phyloP scores from a whole-genome alignment of 2,113 vertebrate species.

The Thomomys bottae region DNA sequence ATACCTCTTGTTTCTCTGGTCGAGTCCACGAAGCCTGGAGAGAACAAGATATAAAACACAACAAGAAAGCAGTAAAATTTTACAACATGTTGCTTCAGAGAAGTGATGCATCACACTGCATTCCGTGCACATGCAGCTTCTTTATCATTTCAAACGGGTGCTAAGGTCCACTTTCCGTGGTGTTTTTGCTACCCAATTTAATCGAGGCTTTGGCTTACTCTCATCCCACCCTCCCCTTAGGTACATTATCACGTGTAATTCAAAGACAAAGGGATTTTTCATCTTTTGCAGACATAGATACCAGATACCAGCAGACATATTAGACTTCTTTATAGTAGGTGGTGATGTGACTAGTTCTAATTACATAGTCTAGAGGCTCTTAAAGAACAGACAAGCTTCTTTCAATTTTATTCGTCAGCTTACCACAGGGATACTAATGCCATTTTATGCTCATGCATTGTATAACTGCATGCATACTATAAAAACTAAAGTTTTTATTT shows the following conservation, averaged over 20 bases:
- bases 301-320: not conserved
- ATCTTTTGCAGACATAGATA: not conserved
- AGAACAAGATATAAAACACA: constrained; percentile 95
- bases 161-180: constrained; percentile 58
- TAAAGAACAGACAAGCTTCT: not conserved
- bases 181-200: constrained; percentile 58
- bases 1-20: constrained; percentile 99
- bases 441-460: constrained; percentile 76
- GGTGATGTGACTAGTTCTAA: not conserved
- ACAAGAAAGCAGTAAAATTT: constrained; percentile 89
- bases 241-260: not conserved
- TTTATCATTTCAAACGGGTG: constrained; percentile 7
- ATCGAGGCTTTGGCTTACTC: constrained; percentile 25
- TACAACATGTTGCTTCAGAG: constrained; percentile 84
- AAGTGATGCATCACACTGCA: constrained; percentile 73
- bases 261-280: constrained; percentile 12
- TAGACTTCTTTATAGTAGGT: not conserved
- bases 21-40: constrained; percentile 99
- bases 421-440: constrained; percentile 38
- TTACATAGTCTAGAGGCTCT: not conserved
- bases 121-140: constrained; percentile 86
- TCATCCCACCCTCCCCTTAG: not conserved
- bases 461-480: constrained; percentile 68
- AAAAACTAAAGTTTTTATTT: not conserved
- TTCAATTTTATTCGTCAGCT: not conserved